Evolutionary conservation across 2,888 invertebrate species (phyloP).

Genomic region (Carabus problematicus): DNA sequence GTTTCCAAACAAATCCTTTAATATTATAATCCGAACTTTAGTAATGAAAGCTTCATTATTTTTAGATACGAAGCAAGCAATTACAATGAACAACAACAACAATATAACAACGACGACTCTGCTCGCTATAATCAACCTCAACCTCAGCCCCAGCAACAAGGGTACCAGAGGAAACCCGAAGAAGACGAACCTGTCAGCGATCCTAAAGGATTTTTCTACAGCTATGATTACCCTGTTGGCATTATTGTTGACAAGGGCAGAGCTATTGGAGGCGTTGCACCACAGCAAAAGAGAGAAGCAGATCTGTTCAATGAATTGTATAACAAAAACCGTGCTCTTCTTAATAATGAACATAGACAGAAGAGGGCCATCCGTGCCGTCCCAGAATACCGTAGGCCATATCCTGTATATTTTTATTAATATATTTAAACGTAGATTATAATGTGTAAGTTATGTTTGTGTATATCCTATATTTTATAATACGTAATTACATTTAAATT

Average conservation of each 20-base stretch:
- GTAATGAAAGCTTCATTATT: neutral
- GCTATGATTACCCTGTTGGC: slow-evolving; percentile 72
- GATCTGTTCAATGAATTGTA: slow-evolving; percentile 17
- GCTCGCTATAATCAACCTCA: slow-evolving; percentile 47
- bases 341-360: slow-evolving; percentile 21
- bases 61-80: slow-evolving; percentile 21
- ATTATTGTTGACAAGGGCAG: slow-evolving; percentile 47
- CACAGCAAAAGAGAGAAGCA: slow-evolving; percentile 26
- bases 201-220: slow-evolving; percentile 77
- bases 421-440: slow-evolving; percentile 11
- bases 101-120: slow-evolving; percentile 15
- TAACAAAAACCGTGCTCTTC: slow-evolving; percentile 27
- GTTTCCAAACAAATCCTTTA: neutral
- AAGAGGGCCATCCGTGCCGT: slow-evolving; percentile 2
- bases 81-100: slow-evolving; percentile 46
- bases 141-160: slow-evolving; percentile 28
- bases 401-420: neutral
- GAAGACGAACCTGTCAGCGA: slow-evolving; percentile 59
- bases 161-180: slow-evolving; percentile 16
- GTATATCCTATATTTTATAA: neutral
- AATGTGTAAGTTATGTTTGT: slow-evolving; percentile 7
- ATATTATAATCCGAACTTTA: neutral
- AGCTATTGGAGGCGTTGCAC: slow-evolving; percentile 15
- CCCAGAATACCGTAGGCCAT: slow-evolving; percentile 6
- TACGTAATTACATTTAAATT: slow-evolving; percentile 24